phyloP scores from a whole-genome alignment of 1,140 invertebrate species.

The Brachionus paranguensis region DNA sequence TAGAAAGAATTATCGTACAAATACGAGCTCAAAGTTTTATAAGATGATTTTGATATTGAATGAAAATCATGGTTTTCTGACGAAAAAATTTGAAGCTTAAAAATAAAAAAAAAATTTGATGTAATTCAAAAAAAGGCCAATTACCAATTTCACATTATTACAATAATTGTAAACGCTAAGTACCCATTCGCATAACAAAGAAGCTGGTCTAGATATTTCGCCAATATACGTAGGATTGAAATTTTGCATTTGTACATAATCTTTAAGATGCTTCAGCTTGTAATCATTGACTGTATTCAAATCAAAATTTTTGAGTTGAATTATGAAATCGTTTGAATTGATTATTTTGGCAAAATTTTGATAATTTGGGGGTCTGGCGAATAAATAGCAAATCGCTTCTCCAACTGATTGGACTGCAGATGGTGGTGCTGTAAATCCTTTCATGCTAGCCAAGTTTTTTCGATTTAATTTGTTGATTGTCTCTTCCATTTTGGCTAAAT shows the following conservation, averaged over 20 bases:
- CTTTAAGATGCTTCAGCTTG: neutral
- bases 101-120: neutral
- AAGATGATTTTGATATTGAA: neutral
- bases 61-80: neutral
- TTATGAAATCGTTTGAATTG: neutral
- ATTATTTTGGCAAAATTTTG: neutral
- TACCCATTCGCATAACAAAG: neutral
- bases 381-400: neutral
- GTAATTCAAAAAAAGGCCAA: neutral
- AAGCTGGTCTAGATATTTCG: neutral
- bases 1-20: neutral
- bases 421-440: neutral
- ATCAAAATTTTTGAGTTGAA: neutral
- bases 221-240: neutral
- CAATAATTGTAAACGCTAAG: neutral
- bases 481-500: neutral
- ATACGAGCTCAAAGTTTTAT: neutral
- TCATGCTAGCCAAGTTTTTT: neutral
- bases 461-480: neutral
- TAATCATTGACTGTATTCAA: neutral
- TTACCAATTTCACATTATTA: neutral
- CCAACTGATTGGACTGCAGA: neutral
- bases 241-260: neutral
- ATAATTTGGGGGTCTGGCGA: neutral
- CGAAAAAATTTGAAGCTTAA: neutral